These are phyloP conservation scores for Champsocephalus esox DNA, from an alignment of 2,797 vertebrate species.

Conservation along the genomic window DNA sequence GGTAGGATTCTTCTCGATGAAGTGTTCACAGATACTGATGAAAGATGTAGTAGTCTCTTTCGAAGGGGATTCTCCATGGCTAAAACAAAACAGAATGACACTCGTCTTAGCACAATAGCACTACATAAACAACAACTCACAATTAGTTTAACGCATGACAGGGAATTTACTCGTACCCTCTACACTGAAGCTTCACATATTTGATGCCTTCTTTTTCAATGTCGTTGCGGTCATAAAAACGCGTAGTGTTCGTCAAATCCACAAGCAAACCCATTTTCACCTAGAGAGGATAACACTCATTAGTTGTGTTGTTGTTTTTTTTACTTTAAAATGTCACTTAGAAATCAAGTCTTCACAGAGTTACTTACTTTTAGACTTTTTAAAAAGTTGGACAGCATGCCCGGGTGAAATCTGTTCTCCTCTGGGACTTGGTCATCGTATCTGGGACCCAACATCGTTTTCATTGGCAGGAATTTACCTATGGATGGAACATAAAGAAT, in stretches of 20 bases:
- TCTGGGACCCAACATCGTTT: conserved; percentile 97
- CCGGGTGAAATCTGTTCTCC: conserved; percentile 96
- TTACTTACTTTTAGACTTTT: conserved; percentile 95
- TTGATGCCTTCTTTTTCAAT: conserved; percentile 96
- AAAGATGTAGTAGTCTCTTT: conserved; percentile 91
- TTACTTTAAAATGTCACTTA: background rate
- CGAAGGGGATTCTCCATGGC: conserved; percentile 94
- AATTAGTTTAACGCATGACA: background rate
- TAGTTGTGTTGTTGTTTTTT: background rate
- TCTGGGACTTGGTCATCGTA: conserved; percentile 97
- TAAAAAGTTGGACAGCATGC: conserved; percentile 96
- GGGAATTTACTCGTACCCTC: conserved; percentile 87
- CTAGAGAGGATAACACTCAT: conserved; percentile 71
- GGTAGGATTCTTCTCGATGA: conserved; percentile 93
- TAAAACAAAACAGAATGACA: conserved; percentile 62
- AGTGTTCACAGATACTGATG: conserved; percentile 92
- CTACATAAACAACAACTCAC: background rate
- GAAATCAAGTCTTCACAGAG: background rate
- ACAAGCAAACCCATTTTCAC: conserved; percentile 97
- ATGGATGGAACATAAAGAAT: conserved; percentile 21
- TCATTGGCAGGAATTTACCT: conserved; percentile 98
- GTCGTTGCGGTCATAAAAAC: conserved; percentile 95
- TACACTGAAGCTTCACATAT: conserved; percentile 96
- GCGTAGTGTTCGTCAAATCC: conserved; percentile 96
- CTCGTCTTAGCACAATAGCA: background rate